Base-by-base conservation (phyloP, 2,113 vertebrate genomes). In the Pionites leucogaster region DNA sequence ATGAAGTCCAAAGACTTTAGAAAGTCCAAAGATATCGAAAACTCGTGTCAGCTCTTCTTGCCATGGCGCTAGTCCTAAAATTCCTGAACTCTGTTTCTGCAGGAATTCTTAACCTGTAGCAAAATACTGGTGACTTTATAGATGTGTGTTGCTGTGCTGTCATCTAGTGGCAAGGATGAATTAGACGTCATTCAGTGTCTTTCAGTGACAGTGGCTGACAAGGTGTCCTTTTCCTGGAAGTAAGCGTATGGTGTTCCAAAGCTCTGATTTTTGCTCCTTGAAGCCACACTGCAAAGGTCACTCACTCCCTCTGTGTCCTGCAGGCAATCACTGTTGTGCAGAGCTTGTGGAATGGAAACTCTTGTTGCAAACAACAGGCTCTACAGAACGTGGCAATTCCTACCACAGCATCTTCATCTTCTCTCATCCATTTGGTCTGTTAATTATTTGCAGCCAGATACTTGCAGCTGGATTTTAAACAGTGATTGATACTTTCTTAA, bases 141-240 rank as follows among this genome's bases (percentile, higher is more conserved):
- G 70, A 96, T 97, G 91, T 88, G 92, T 98, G 97, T 97, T 97
- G 94, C 95, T 97, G 94, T 93, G 96, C 93, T 98, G 96, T 98
- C 97, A 98, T 97, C 98, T 98, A 97, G 97, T 98, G 97, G 95
- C 89, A 95, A 97, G 97, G 97, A 97, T 97, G 98, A 97, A 98
- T 94, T 92, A 96, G 95, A 94, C n/a, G 62, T 82, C 71, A 59
- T 83, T 93, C 63, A 53, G 80, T 88, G 88, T 82, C 77, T 62
- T 72, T 92, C 70, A 25, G 64, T 59, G 76, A 35, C 93, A 64
- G 91, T 77, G 76, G 69, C 90, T 84, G 79, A 70, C 71, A 55
- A 64, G 82, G 35, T 71, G 60, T 62, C 87, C 71, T 68, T 77
- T 82, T 59, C 47, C 47, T 88, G 64, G 86, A 78, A 29, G 13